Base-by-base conservation (phyloP, 2,113 vertebrate genomes). In the Fregata magnificens region DNA sequence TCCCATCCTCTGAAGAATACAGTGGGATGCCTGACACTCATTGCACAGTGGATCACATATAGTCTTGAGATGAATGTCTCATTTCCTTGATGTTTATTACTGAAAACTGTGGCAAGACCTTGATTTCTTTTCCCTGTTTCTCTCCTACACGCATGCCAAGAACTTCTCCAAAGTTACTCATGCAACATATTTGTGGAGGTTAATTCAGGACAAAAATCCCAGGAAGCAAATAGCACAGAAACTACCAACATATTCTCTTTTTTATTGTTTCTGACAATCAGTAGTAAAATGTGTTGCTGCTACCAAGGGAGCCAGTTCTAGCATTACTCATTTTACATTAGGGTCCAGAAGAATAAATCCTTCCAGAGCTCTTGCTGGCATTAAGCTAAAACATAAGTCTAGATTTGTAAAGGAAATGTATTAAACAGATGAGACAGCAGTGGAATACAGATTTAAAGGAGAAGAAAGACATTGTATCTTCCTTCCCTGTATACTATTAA, bases 221-320 rank as follows among this genome's bases (percentile, higher is more conserved):
- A 90, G 79, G 86, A 73, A 96, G 90, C 88, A 78, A 96, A 93
- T 34, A 91, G 95, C 72, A 69, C 61, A 74, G 82, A 59, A 97
- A 86, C 88, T 72, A 80, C 93, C 93, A 73, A 94, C 50, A 16
- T 85, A 94, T 86, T 94, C 90, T 82, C 81, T 84, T 95, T 95
- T 97, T 96, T 97, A 97, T 96, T 84, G 96, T 96, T 97, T 94
- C 93, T 97, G 97, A 97, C 96, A 97, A 97, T 97, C 95, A 94
- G 93, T 94, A 94, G 93, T 97, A 97, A 97, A 97, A 96, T 72
- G 82, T 91, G 94, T 83, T 95, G 88, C 95, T 84, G 92, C 96
- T 94, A 94, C 96, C 93, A 79, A 82, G 96, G 95, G 95, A 97
- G 81, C 90, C 85, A 82, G 94, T 82, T 88, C 86, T 59, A 95